A percentile compares a stretch with the other conserved stretches of the same genome.
Conservation (phyloP, 1,140 invertebrate species). For the Nasonia longicornis region DNA sequence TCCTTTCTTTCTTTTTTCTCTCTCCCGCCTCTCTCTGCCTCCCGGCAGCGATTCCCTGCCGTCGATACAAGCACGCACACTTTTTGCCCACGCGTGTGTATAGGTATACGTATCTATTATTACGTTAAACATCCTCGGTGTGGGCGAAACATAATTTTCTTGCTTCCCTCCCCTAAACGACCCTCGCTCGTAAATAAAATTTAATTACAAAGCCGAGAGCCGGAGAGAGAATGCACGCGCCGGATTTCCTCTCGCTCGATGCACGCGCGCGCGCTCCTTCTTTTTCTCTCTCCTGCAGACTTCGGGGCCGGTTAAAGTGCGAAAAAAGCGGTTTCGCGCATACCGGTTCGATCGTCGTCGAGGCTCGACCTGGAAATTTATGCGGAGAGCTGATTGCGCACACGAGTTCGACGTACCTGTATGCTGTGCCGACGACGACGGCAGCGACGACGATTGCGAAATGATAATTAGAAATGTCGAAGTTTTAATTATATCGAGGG, state of each 20-base stretch:
- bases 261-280: not conserved
- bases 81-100: conserved; percentile 3
- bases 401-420: not conserved
- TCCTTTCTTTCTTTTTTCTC: not conserved
- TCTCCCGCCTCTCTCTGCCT: not conserved
- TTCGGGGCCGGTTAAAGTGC: not conserved
- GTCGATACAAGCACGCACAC: not conserved
- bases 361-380: conserved; percentile 20
- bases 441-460: conserved; percentile 5
- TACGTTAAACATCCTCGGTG: conserved; percentile 31
- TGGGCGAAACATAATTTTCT: conserved; percentile 21
- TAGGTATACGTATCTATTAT: conserved; percentile 16
- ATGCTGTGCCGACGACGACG: too few relatives aligned
- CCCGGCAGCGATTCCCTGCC: not conserved
- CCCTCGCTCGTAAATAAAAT: conserved; percentile 35
- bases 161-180: not conserved
- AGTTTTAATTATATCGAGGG: conserved; percentile 3
- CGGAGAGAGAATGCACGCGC: conserved; percentile 5
- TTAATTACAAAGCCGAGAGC: conserved; percentile 37
- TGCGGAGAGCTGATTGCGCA: not conserved
- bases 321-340: conserved; percentile 22
- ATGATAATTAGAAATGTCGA: conserved; percentile 19
- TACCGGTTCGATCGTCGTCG: not conserved
- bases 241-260: conserved; percentile 17
- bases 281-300: not conserved